phyloP scores from a whole-genome alignment of 2,888 invertebrate genomes.

The Eupithecia inturbata region DNA sequence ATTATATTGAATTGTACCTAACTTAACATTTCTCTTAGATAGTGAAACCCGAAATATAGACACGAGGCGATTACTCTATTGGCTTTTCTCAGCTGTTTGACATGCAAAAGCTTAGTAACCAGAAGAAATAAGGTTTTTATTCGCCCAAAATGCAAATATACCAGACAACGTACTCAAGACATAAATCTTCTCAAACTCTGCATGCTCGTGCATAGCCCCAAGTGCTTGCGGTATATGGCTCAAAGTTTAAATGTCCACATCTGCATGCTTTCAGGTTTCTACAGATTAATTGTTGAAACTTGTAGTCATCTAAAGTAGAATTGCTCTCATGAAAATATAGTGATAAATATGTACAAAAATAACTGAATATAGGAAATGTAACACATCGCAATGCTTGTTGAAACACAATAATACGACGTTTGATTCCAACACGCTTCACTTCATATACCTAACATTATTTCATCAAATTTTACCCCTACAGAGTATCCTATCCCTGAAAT shows the following conservation, averaged over 20 bases:
- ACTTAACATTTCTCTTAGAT: too few species aligned
- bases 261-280: constrained; percentile 35
- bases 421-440: not conserved
- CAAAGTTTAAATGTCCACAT: constrained; percentile 44
- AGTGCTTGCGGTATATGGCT: constrained; percentile 43
- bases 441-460: not conserved
- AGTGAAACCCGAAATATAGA: not conserved
- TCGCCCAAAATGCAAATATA: not conserved
- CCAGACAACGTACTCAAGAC: not conserved
- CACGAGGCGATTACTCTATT: not conserved
- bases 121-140: not conserved
- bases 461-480: not conserved
- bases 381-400: too few species aligned
- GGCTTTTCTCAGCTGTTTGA: not conserved
- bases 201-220: constrained; percentile 35
- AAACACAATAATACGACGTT: not conserved
- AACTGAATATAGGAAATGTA: not conserved
- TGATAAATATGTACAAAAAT: not conserved
- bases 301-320: not conserved
- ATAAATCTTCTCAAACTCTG: constrained; percentile 24
- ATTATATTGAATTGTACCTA: too few species aligned
- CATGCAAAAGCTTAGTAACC: not conserved
- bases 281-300: constrained; percentile 28
- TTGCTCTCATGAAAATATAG: not conserved
- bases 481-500: not conserved